Base-by-base conservation (phyloP, 23 tunicate genomes). In the Phallusia fumigata region DNA sequence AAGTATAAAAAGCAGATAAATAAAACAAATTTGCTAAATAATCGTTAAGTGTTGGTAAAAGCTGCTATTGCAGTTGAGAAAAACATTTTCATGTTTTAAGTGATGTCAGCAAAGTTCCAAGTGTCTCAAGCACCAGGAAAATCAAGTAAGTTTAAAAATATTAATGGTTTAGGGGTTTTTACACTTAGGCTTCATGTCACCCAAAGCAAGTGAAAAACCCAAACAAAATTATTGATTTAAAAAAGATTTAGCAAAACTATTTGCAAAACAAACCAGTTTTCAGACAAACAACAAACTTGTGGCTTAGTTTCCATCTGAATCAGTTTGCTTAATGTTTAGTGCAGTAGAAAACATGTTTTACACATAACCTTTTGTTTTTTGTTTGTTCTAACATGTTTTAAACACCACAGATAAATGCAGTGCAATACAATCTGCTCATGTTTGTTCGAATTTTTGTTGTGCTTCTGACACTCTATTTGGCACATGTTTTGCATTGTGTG, bases 81-180 rank as follows among this genome's bases (percentile, higher is more conserved):
- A 21, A 6, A 1, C 13, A 1, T 2, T 58, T 74, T 74, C 19
- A 21, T 74, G 13, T 74, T 74, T 74, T 19, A 21, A 74, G 77
- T 74, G 35, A 33, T 74, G 77, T 74, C 77, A 74, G 77, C 77
- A 33, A 74, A 74, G 40, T 74, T 33, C 19, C 36, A 32, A 21
- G 40, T 32, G 36, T 74, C 77, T 21, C 77, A 74, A 74, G 35
- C 77, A 32, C 19, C 77, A 74, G 77, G 77, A 31, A 74, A 74
- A 31, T 58, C 69, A 58, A 58, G 69, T 58, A 58, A 58, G 40
- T 74, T 3, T 74, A 3, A 5, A 28, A 5, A 12, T 65, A 65
- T 28, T 5, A 65, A 5, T 65, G n/a, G n/a, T n/a, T n/a, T n/a
- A n/a, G n/a, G n/a, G n/a, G n/a, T n/a, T n/a, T n/a, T n/a, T n/a